Base-by-base conservation (phyloP, 1,140 invertebrate species). In the Archegozetes longisetosus region DNA sequence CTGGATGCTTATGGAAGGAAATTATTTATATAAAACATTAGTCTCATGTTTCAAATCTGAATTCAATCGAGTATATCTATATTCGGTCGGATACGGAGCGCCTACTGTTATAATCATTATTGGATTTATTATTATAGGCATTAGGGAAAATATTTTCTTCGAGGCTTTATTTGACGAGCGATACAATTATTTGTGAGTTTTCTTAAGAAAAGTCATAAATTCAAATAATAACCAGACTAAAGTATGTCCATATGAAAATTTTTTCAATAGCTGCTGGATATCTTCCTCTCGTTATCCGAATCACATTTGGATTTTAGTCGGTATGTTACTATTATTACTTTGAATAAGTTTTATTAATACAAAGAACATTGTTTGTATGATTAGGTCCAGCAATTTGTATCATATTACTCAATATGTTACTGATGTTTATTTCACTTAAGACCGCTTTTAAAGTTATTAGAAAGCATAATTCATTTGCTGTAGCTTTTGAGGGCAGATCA, bases 1-100 rank as follows among this genome's bases (percentile, higher is more conserved):
- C 49, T 75, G 74, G 74, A 75, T 75, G 73, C 70, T 72, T 58
- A 62, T 75, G 28, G 73, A 75, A 66, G 74, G 74, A 6, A 66
- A 73, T 14, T 73, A 74, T 62, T 65, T 75, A 9, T 75, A 75
- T 60, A 66, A 73, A 54, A 74, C 75, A 73, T 62, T 75, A 17
- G 70, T 75, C 28, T 68, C 73, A 54, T 73, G 75, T 27, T 75
- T 75, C 65, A 27, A 25, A 23, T 54, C 14, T 6, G 9, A 25
- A n/a, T 54, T 24, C 50, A 51, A 22, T 4, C 4, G 6, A 6
- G 6, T 6, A 6, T 51, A 51, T 51, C 24, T 51, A 4, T 51
- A 51, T 51, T 6, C 25, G n/a, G n/a, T 54, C 14, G 53, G n/a
- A 9, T 54, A 54, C 9, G 25, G 24, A 3, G 3, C 20, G 14